These are phyloP conservation scores for Scaptomyza polygonia DNA, from an alignment of 2,888 invertebrate genomes.

Conservation along the genomic window DNA sequence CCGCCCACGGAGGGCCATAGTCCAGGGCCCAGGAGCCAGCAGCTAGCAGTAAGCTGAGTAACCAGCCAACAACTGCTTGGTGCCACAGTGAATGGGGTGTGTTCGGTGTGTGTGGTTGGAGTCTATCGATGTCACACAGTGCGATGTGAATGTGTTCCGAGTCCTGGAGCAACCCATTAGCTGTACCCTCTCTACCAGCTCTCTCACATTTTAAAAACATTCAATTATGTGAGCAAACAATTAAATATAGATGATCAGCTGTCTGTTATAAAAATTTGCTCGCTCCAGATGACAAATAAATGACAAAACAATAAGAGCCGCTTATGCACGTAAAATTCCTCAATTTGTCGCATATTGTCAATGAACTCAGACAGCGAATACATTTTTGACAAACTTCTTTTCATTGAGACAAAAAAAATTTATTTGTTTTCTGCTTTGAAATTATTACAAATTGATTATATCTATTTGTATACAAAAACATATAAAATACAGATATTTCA, in stretches of 20 bases:
- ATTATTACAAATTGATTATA: no score
- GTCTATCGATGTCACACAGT: conserved; percentile 53
- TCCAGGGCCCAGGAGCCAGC: conserved; percentile 9
- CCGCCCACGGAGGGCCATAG: conserved; percentile 50
- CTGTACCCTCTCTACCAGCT: conserved; percentile 8
- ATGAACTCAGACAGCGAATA: conserved; percentile 10
- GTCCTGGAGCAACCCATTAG: conserved; percentile 4
- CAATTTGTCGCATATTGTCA: conserved; percentile 41
- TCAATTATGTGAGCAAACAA: conserved; percentile 75
- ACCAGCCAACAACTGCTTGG: conserved; percentile 33
- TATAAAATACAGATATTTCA: no score
- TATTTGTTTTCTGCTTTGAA: not conserved
- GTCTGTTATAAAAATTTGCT: not conserved
- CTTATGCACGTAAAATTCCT: conserved; percentile 18
- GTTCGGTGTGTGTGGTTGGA: conserved; percentile 20
- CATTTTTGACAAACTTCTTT: not conserved
- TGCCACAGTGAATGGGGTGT: conserved; percentile 40
- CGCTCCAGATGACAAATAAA: conserved; percentile 32
- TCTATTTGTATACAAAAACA: no score
- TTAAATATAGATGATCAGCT: conserved; percentile 56
- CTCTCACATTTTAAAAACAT: conserved; percentile 54
- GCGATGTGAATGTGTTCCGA: conserved; percentile 15
- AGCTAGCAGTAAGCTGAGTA: not conserved
- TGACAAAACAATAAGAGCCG: conserved; percentile 11
- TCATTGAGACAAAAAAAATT: not conserved